Conservation (phyloP, 2,888 invertebrate species). For the Lochmaea capreae region DNA sequence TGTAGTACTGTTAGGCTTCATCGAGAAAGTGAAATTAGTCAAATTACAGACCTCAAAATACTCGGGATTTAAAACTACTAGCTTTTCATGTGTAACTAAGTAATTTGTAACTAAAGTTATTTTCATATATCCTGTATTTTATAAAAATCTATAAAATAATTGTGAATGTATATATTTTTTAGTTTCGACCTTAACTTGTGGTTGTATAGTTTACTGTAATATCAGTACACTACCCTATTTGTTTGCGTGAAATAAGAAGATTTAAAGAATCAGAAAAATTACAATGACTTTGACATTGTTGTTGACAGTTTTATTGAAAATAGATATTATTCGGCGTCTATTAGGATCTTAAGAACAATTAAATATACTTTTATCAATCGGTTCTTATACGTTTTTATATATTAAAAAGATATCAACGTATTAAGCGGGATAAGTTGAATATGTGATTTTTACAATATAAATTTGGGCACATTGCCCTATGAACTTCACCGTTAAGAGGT, state of each 20-base stretch:
- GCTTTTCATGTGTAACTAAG: too few relatives aligned
- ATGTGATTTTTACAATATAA: background rate
- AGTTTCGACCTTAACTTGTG: background rate
- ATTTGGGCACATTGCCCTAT: conserved; percentile 30
- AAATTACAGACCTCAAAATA: too few relatives aligned
- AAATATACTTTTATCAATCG: background rate
- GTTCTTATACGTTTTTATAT: background rate
- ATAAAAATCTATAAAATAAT: too few relatives aligned
- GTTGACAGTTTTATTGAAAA: conserved; percentile 33
- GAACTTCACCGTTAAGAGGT: conserved; percentile 29
- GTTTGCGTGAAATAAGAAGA: background rate
- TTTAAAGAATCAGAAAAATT: background rate
- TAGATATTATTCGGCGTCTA: conserved; percentile 33
- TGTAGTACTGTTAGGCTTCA: too few relatives aligned
- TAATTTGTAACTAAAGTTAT: too few relatives aligned
- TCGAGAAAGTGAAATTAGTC: too few relatives aligned
- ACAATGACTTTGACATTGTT: background rate
- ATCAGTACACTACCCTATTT: background rate
- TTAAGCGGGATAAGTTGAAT: background rate
- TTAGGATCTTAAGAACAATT: conserved; percentile 12
- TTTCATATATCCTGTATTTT: too few relatives aligned
- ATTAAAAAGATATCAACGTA: background rate
- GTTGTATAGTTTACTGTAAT: background rate
- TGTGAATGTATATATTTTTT: too few relatives aligned
- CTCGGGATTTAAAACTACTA: too few relatives aligned